Evolutionary conservation across 2,797 vertebrate species (phyloP).

Genomic region (Lophotriccus pileatus): DNA sequence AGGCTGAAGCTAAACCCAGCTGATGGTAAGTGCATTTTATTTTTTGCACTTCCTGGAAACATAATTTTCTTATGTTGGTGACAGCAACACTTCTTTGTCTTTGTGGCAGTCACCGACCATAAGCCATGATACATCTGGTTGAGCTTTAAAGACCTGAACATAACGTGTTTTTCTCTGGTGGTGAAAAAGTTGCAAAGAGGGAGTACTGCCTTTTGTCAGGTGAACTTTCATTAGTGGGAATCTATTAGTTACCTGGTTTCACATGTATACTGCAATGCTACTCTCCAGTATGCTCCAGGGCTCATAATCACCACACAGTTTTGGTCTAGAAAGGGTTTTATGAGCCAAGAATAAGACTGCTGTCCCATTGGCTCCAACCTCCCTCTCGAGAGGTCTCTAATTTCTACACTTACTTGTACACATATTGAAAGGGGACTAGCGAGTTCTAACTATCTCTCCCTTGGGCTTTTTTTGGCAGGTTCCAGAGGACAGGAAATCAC

Average conservation of each 20-base stretch:
- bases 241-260: neutral
- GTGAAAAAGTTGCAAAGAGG: neutral
- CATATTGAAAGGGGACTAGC: neutral
- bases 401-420: neutral
- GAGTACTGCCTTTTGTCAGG: neutral
- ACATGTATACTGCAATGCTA: neutral
- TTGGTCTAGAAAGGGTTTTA: neutral
- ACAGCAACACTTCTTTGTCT: neutral
- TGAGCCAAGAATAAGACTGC: neutral
- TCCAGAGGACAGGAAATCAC: conserved; percentile 93
- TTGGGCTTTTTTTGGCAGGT: conserved; percentile 52
- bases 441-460: neutral
- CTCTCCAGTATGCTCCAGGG: neutral
- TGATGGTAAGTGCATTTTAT: conserved; percentile 78
- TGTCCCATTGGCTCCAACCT: neutral
- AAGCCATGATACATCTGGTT: neutral
- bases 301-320: neutral
- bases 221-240: neutral
- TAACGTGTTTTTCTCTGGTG: neutral
- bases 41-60: neutral
- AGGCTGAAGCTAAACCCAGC: conserved; percentile 88
- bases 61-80: neutral
- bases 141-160: neutral
- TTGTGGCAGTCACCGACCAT: neutral
- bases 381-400: neutral